Evolutionary conservation across 2,888 invertebrate genomes (phyloP), one percentile per base, ranked within the genome.

Genomic region (Phasia obesa): DNA sequence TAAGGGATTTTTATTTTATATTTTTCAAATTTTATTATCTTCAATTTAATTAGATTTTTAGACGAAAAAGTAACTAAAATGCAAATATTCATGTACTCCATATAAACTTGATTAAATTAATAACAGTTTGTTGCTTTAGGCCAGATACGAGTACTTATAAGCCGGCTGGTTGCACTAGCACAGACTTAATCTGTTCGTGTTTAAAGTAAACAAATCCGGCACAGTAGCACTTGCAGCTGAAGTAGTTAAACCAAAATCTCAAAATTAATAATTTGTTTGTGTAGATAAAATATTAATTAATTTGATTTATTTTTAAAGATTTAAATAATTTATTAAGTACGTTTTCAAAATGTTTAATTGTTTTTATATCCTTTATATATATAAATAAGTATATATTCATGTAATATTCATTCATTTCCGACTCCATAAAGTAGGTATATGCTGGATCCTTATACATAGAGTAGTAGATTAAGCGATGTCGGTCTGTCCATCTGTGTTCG

Each of bases 221-320:
- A 65, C 65, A 25, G 67, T 38, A 53, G 67, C 51, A 38, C n/a
- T 47, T 42, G n/a, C n/a, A n/a, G n/a, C n/a, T 38, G 5, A 47
- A 47, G 44, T 47, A 47, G 44, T 17, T 3, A 19, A 51, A 23
- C n/a, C 17, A n/a, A 38, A 67, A 53, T 51, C 42, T 42, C 60
- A 53, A 51, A 75, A 47, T 35, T 35, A 49, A 19, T 60, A 60
- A 76, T 25, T 67, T 53, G 6, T 25, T 17, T 42, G 25, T 75
- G 67, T 67, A 51, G 9, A 60, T 9, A 59, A 59, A 25, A 67
- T 25, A 75, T 65, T 53, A 75, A 65, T 75, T 57, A 75, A 65
- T 59, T 75, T 59, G n/a, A 31, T 23, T 64, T 6, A 23, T 11
- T 35, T 59, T 21, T 38, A n/a, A 35, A 35, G 21, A 53, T 67